These are phyloP conservation scores for Epicauta chinensis DNA, from an alignment of 1,140 invertebrate genomes.

Conservation along the genomic window DNA sequence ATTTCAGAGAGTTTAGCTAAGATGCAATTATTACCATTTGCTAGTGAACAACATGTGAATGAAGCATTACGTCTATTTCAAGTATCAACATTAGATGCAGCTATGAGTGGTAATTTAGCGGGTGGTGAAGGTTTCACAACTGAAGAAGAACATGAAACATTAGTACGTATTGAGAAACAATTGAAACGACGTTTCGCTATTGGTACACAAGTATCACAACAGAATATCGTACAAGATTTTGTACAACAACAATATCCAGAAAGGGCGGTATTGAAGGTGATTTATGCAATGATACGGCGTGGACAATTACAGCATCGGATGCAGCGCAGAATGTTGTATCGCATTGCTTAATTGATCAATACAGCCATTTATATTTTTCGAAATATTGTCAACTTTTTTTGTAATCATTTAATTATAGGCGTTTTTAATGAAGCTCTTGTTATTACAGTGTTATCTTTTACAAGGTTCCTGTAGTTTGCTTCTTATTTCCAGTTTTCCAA, in stretches of 20 bases:
- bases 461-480: too few species aligned
- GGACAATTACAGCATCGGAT: conserved; percentile 93
- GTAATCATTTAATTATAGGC: too few species aligned
- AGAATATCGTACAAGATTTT: conserved; percentile 93
- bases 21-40: conserved; percentile 94
- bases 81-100: conserved; percentile 96
- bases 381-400: too few species aligned
- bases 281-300: conserved; percentile 87
- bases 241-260: conserved; percentile 89
- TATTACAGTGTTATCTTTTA: too few species aligned
- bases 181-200: conserved; percentile 92
- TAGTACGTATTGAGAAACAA: conserved; percentile 89
- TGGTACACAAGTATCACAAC: conserved; percentile 92
- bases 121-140: conserved; percentile 97
- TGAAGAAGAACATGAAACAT: conserved; percentile 86
- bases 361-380: too few species aligned
- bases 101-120: conserved; percentile 83
- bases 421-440: too few species aligned
- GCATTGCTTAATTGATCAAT: conserved; percentile 53
- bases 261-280: conserved; percentile 78
- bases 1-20: conserved; percentile 97
- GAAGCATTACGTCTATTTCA: conserved; percentile 98
- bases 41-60: conserved; percentile 85
- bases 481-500: too few species aligned
- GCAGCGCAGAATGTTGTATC: conserved; percentile 95